These are phyloP conservation scores for Podarcis cretensis DNA, from an alignment of 2,113 vertebrate species.

Conservation along the genomic window DNA sequence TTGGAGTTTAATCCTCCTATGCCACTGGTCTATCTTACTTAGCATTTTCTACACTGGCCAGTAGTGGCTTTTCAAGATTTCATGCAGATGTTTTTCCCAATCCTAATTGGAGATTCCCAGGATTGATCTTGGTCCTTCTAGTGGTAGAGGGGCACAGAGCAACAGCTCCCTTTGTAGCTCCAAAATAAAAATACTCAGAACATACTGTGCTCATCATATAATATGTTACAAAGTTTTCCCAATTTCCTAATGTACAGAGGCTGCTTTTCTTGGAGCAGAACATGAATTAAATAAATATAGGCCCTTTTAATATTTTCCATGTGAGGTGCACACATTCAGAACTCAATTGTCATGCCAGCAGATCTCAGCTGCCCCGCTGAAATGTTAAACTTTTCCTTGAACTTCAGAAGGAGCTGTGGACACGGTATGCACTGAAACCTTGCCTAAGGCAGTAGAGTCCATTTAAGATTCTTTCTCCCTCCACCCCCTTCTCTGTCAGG, in stretches of 20 bases:
- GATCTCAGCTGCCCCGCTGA: neutral
- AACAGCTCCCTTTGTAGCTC: no score
- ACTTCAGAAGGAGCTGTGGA: neutral
- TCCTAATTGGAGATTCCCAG: neutral
- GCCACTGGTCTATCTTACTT: no score
- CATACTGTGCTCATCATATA: no score
- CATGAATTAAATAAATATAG: neutral
- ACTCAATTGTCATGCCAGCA: no score
- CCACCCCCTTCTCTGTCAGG: neutral
- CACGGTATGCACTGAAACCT: neutral
- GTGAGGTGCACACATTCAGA: neutral
- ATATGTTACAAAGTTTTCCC: no score
- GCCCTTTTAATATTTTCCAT: neutral
- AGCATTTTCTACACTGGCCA: neutral
- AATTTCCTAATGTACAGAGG: no score
- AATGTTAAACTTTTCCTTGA: neutral
- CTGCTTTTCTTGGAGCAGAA: neutral
- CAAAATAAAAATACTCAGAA: no score
- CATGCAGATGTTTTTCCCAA: neutral
- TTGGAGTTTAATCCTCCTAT: no score
- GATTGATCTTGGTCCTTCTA: neutral
- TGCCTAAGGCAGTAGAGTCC: neutral
- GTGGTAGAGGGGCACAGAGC: no score
- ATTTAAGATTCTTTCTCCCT: no score
- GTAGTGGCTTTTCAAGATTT: neutral